phyloP scores from a whole-genome alignment of 2,113 vertebrate genomes.

The Alligator sinensis region DNA sequence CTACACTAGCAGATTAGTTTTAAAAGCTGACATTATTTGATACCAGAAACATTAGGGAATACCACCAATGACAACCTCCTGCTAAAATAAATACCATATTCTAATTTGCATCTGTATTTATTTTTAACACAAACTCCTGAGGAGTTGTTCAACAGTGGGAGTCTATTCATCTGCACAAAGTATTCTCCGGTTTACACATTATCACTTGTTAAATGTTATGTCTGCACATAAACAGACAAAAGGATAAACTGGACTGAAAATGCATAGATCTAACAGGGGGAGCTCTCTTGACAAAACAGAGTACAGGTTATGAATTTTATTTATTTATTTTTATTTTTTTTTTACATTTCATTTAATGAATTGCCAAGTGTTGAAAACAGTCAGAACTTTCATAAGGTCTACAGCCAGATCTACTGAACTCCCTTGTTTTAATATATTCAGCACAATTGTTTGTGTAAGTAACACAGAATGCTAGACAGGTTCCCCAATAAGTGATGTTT shows the following conservation, averaged over 20 bases:
- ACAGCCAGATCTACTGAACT: constrained; percentile 9
- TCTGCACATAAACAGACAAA: constrained; percentile 55
- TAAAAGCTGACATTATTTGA: constrained; percentile 61
- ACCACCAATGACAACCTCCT: constrained; percentile 65
- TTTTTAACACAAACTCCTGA: constrained; percentile 68
- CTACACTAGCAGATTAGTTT: constrained; percentile 65
- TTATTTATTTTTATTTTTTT: background rate
- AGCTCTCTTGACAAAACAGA: constrained; percentile 18
- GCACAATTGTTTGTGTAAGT: constrained; percentile 9
- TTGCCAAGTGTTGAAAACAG: constrained; percentile 39
- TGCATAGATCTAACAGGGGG: constrained; percentile 10
- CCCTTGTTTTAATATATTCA: constrained; percentile 49
- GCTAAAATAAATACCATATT: constrained; percentile 74
- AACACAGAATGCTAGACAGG: background rate
- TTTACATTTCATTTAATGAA: constrained; percentile 53
- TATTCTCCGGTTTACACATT: constrained; percentile 68
- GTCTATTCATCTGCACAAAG: constrained; percentile 72
- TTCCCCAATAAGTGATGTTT: background rate
- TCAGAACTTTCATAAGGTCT: constrained; percentile 41
- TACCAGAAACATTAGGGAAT: constrained; percentile 60
- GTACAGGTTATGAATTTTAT: constrained; percentile 16
- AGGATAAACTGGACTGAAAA: constrained; percentile 30
- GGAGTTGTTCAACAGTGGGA: constrained; percentile 61
- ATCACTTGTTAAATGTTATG: constrained; percentile 61
- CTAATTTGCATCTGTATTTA: constrained; percentile 65